Evolutionary conservation across 2,797 vertebrate genomes (phyloP).

Genomic region (Macrochelys suwanniensis): DNA sequence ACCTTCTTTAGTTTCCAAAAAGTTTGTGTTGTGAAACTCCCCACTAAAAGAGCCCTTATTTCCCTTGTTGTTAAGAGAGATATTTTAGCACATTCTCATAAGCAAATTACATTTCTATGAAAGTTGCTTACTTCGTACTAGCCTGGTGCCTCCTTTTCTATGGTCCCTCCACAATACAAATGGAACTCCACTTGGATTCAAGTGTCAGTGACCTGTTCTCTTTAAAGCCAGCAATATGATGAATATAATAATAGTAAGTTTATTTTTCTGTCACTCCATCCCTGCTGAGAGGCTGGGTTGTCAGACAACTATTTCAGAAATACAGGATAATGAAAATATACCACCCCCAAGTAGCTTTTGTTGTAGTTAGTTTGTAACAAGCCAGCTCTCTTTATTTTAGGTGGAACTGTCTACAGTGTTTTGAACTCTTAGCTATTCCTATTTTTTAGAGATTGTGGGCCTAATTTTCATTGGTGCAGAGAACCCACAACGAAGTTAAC

Average conservation of each 20-base stretch:
- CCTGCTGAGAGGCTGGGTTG: not conserved
- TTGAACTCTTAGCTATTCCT: not conserved
- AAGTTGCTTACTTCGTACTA: not conserved
- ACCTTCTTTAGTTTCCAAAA: not conserved
- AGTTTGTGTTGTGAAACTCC: not conserved
- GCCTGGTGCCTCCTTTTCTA: not conserved
- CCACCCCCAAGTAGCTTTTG: not conserved
- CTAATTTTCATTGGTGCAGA: not conserved
- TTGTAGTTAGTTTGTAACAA: not conserved
- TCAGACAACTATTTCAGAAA: not conserved
- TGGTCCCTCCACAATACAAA: not conserved
- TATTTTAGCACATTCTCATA: not conserved
- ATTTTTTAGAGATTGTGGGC: not conserved
- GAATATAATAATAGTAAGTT: not conserved
- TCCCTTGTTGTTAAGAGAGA: not conserved
- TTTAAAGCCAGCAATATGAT: not conserved
- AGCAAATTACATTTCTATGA: not conserved
- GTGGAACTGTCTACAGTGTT: too few species aligned
- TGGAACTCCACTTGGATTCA: not conserved
- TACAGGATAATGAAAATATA: not conserved
- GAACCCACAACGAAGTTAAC: not conserved
- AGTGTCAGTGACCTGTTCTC: not conserved
- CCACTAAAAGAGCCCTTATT: not conserved
- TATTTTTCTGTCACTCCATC: not conserved
- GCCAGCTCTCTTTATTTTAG: not conserved